Conservation (phyloP, 2,113 vertebrate genomes). For the Chitala chitala region DNA sequence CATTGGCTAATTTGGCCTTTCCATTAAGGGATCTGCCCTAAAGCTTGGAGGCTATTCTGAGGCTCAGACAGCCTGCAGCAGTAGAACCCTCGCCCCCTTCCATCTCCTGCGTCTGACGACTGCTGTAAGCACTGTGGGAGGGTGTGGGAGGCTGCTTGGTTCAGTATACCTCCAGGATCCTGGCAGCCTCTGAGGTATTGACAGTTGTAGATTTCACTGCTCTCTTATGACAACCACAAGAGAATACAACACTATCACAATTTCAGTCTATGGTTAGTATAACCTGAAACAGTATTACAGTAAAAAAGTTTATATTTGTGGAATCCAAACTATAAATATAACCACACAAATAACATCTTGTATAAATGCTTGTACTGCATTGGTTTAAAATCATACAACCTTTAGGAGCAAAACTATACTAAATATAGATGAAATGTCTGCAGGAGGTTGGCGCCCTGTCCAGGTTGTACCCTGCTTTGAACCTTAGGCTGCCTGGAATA, state of each 20-base stretch:
- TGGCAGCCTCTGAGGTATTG: slow-evolving; percentile 16
- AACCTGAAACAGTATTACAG: background rate
- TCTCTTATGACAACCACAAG: slow-evolving; percentile 28
- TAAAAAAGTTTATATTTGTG: too few relatives aligned
- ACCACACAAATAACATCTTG: background rate
- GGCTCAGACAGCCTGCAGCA: background rate
- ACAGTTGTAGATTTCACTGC: slow-evolving; percentile 4
- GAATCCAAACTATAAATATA: background rate
- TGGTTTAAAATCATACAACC: too few relatives aligned
- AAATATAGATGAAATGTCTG: too few relatives aligned
- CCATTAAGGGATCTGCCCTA: background rate
- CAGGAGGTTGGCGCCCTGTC: too few relatives aligned
- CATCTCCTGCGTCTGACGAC: background rate
- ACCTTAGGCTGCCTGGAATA: too few relatives aligned
- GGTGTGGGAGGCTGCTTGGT: slow-evolving; percentile 23
- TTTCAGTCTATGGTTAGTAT: background rate
- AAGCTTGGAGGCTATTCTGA: slow-evolving; percentile 5
- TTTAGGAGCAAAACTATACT: too few relatives aligned
- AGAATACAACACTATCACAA: background rate
- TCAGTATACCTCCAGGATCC: slow-evolving; percentile 23
- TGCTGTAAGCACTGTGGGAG: background rate
- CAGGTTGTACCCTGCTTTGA: too few relatives aligned
- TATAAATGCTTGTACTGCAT: background rate
- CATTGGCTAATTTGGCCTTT: slow-evolving; percentile 24
- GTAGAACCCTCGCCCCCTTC: slow-evolving; percentile 2